phyloP scores from a whole-genome alignment of 1,140 invertebrate genomes.

The Drosophila grimshawi region DNA sequence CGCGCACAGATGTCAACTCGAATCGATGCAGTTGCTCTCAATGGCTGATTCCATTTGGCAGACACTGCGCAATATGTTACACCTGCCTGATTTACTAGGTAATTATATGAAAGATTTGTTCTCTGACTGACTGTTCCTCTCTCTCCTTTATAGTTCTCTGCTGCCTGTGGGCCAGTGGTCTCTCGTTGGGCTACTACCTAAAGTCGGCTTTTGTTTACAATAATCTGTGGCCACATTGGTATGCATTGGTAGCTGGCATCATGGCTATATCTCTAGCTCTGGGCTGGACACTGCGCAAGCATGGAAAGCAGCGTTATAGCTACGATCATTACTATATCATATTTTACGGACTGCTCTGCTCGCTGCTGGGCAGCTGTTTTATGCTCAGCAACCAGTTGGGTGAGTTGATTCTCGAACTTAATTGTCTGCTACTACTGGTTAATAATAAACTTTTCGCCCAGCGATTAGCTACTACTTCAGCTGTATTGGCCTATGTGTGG shows the following conservation, averaged over 20 bases:
- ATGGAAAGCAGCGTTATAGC: constrained; percentile 58
- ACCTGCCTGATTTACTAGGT: constrained; percentile 66
- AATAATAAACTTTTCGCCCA: constrained; percentile 10
- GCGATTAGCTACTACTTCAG: constrained; percentile 76
- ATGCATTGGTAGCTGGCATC: constrained; percentile 47
- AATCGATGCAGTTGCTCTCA: constrained; percentile 41
- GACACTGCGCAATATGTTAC: constrained; percentile 46
- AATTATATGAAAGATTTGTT: background rate
- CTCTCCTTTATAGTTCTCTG: constrained; percentile 40
- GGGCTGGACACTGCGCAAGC: constrained; percentile 68
- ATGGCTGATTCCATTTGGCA: constrained; percentile 53
- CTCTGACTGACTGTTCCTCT: background rate
- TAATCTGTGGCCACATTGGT: constrained; percentile 77
- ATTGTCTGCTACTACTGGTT: background rate
- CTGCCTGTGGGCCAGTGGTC: constrained; percentile 68
- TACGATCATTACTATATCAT: constrained; percentile 78
- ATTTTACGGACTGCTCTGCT: constrained; percentile 74
- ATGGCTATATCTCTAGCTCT: constrained; percentile 49
- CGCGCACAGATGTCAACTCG: constrained; percentile 40
- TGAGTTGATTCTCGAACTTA: constrained; percentile 32
- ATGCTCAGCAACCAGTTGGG: constrained; percentile 73
- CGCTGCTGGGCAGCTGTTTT: constrained; percentile 72
- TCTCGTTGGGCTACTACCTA: constrained; percentile 72
- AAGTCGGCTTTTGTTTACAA: constrained; percentile 76
- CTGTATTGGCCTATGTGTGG: constrained; percentile 65